phyloP scores from a whole-genome alignment of 2,797 vertebrate species.

The Sciurus carolinensis region DNA sequence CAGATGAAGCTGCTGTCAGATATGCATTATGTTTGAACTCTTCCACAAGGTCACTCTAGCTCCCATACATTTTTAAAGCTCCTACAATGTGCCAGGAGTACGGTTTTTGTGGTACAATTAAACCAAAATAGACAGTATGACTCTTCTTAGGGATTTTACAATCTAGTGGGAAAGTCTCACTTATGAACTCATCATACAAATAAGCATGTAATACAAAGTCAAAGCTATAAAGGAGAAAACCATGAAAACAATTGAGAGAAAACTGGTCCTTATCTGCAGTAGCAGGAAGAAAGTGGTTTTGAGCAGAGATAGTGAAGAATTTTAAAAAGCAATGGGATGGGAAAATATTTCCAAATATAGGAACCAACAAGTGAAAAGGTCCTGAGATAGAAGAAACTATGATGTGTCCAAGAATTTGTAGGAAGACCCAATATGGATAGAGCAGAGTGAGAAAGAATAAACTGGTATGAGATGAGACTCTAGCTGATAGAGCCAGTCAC shows the following conservation, averaged over 20 bases:
- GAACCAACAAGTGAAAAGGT: not conserved
- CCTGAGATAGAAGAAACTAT: not conserved
- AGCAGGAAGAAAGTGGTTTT: not conserved
- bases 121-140: not conserved
- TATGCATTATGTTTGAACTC: not conserved
- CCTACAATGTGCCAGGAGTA: not conserved
- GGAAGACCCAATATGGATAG: not conserved
- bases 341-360: not conserved
- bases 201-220: not conserved
- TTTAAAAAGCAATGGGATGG: not conserved
- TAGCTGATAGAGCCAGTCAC: not conserved
- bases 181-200: slow-evolving; percentile 26
- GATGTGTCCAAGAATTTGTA: not conserved
- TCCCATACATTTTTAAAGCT: not conserved
- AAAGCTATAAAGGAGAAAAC: not conserved
- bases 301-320: not conserved
- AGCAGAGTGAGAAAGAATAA: not conserved
- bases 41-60: not conserved
- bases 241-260: not conserved
- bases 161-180: not conserved
- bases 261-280: not conserved
- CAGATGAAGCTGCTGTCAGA: not conserved
- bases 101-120: not conserved
- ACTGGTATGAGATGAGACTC: not conserved
- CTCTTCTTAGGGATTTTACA: not conserved